Base-by-base conservation (phyloP, 2,888 invertebrate species). In the Caenorhabditis sp. region DNA sequence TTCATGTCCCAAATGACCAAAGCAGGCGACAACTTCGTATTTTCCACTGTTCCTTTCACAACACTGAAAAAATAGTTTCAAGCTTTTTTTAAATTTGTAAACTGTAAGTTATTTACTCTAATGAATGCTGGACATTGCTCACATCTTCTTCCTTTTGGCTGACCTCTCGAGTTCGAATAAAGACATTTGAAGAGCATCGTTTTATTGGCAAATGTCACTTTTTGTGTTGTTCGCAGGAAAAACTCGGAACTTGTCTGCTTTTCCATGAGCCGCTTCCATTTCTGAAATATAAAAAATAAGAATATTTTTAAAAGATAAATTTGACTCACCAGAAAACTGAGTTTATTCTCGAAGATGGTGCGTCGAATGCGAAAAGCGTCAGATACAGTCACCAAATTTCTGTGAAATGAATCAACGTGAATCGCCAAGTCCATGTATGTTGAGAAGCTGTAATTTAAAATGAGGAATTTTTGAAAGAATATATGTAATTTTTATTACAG, bases 51-150 rank as follows among this genome's bases (percentile, higher is more conserved):
- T 63, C 14, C 78, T n/a, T 36, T 68, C 68, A 38, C 76, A 67
- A 17, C 25, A 36, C 74, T 73, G 36, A 59, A 56, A 36, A 26
- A 27, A 25, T 26, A 10, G 3, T 2, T 43, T 17, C 10, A 10
- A 59, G 25, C 4, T 25, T 21, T 65, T 49, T 26, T 31, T 10
- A 49, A 49, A n/a, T 8, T 20, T 26, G 7, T 49, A 57, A 60
- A 52, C n/a, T n/a, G n/a, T n/a, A 12, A 54, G 27, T 4, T 20
- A 43, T 23, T 61, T 38, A 66, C 73, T 38, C 76, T 63, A 17
- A 78, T 74, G 50, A 78, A 78, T 3, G 78, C 68, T 1, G 78
- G 76, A 64, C 78, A 78, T 26, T 78, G 78, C n/a, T 71, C 76
- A 56, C 70, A 70, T 21, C 61, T 26, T 27, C 38, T 53, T 26